Conservation (phyloP, 2,797 vertebrate species). For the Poeciliopsis paucimaculata region DNA sequence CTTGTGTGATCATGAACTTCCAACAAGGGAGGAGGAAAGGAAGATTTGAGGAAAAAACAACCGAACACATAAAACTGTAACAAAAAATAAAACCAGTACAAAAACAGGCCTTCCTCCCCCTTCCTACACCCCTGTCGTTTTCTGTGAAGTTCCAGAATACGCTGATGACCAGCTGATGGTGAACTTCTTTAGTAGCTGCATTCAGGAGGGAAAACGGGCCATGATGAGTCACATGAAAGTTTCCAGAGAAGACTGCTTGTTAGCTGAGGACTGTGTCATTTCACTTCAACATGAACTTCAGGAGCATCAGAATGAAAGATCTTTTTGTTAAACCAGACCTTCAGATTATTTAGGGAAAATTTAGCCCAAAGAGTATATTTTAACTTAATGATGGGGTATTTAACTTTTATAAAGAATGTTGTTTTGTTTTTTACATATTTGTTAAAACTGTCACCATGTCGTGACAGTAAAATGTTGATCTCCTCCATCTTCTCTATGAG, state of each 20-base stretch:
- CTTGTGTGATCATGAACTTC: constrained; percentile 78
- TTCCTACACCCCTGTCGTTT: constrained; percentile 73
- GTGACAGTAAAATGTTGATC: no score
- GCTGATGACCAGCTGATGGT: background rate
- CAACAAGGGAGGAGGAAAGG: constrained; percentile 79
- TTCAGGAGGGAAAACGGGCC: constrained; percentile 13
- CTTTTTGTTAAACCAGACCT: background rate
- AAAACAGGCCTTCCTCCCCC: constrained; percentile 72
- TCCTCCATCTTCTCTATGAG: no score
- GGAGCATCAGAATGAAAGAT: background rate
- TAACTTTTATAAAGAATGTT: no score
- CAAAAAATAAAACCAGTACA: constrained; percentile 74
- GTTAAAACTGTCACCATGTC: no score
- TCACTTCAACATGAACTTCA: background rate
- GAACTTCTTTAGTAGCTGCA: constrained; percentile 34
- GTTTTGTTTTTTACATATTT: no score
- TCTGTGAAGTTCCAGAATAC: constrained; percentile 54
- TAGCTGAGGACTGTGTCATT: background rate
- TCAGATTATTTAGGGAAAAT: background rate
- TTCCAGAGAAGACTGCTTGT: background rate
- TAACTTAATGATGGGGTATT: background rate
- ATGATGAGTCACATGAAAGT: background rate
- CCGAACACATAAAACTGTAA: constrained; percentile 37
- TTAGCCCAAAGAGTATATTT: background rate
- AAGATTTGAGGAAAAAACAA: constrained; percentile 48